Base-by-base conservation (phyloP, 2,797 vertebrate species). In the Tarsius wallacei region DNA sequence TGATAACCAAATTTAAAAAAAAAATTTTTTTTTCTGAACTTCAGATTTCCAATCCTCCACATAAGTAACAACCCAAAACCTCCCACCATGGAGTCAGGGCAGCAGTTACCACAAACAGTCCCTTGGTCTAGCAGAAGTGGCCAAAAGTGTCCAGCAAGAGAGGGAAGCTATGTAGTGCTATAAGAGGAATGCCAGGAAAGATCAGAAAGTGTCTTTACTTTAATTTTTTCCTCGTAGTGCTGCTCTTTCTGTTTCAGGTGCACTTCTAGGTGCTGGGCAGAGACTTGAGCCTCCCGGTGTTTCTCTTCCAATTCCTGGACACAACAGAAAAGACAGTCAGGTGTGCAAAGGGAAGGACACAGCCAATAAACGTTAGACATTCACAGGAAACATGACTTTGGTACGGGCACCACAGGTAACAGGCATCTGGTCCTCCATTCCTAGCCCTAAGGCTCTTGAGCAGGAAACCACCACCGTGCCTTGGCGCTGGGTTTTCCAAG, bases 161-260 rank as follows among this genome's bases (percentile, higher is more conserved):
- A 93, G 31, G 87, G 73, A 96, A 90, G 57, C 28, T 57, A 36
- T 9, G 49, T 19, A 47, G 68, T 85, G 87, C 47, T 91, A 49
- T 11, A 91, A 70, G 85, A 92, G 22, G 78, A 85, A 91, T 70
- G 81, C 90, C 70, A 71, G 84, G 13, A 21, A 70, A 57, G 84
- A 96, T 36, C 4, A 83, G 51, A 98, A 98, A 93, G 61, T 94
- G 57, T 96, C 97, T 98, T 98, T 98, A 99, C 99, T 99, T 99
- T 99, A 98, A 99, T 99, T 98, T 99, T 99, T 98, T 99, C 99
- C 96, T 99, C 99, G 91, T 99, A 99, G 97, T 99, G 99, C 98
- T 99, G 99, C 83, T 99, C 99, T 90, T 99, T 99, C 98, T 99
- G 99, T 95, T 99, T 99, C 97, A 99, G 99, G 87, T 99, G 99